A percentile compares a stretch with the other conserved stretches of the same genome.
These are phyloP conservation scores for Litocranius walleri DNA, from an alignment of 2,113 vertebrate genomes.

Conservation along the genomic window DNA sequence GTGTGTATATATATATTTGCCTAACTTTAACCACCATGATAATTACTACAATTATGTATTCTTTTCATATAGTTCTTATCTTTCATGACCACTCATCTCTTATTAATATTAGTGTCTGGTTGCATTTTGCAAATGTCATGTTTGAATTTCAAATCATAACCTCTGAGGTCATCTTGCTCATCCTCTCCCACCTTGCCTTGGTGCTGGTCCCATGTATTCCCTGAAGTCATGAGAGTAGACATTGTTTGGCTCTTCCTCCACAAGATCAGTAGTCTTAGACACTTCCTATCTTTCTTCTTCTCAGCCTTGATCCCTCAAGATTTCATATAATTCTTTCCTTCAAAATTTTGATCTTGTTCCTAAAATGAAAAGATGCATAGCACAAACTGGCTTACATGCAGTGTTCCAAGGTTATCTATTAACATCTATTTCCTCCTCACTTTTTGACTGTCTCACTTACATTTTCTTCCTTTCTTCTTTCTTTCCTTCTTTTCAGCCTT, in stretches of 20 bases:
- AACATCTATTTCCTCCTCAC: not conserved
- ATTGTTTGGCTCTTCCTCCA: not conserved
- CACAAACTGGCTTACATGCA: not conserved
- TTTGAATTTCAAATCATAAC: not conserved
- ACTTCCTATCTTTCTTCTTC: not conserved
- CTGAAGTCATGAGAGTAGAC: not conserved
- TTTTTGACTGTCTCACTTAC: not conserved
- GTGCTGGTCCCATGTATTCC: not conserved
- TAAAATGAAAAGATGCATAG: not conserved
- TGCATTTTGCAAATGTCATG: not conserved
- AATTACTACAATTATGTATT: not conserved
- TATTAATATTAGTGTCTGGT: not conserved
- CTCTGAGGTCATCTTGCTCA: not conserved
- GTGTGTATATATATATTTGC: accelerated
- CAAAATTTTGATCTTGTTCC: not conserved
- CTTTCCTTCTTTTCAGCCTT: not conserved
- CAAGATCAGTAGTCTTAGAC: not conserved
- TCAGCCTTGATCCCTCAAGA: no score
- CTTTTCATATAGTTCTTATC: not conserved
- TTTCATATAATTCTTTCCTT: not conserved
- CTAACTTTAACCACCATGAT: not conserved
- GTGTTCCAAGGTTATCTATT: not conserved
- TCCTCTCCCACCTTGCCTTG: not conserved
- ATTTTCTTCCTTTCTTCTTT: not conserved
- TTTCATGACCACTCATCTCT: not conserved